phyloP scores from a whole-genome alignment of 2,113 vertebrate species.

The Tachysurus vachellii region DNA sequence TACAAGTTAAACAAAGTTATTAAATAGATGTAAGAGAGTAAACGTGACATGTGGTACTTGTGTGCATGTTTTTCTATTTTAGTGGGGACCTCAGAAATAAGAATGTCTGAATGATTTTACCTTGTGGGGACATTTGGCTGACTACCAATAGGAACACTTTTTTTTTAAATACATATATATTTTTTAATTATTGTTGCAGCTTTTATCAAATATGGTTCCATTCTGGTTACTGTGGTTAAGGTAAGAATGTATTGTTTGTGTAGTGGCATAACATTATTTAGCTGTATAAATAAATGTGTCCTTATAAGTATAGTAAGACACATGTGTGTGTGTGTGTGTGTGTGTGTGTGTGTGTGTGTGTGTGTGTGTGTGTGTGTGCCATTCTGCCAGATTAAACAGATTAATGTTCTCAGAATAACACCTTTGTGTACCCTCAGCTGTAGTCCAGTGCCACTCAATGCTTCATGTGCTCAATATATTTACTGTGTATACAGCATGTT shows the following conservation, averaged over 20 bases:
- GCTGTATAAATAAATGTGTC: not conserved
- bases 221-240: not conserved
- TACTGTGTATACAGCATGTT: conserved; percentile 9
- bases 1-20: not conserved
- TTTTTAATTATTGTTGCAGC: not conserved
- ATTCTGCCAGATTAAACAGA: conserved; percentile 27
- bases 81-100: not conserved
- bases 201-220: not conserved
- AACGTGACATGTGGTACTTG: not conserved
- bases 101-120: not conserved
- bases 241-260: not conserved
- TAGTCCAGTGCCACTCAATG: conserved; percentile 37
- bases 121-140: too few relatives aligned
- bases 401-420: conserved; percentile 30
- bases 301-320: conserved; percentile 8
- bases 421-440: conserved; percentile 33
- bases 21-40: not conserved
- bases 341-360: conserved; percentile 41
- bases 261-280: not conserved
- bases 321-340: conserved; percentile 43
- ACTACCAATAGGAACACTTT: too few relatives aligned
- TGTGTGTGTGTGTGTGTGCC: conserved; percentile 17
- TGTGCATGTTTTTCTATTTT: not conserved
- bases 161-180: too few relatives aligned
- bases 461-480: conserved; percentile 33